A percentile compares a stretch with the other conserved stretches of the same genome.
Evolutionary conservation across 2,113 vertebrate species (phyloP).

Genomic region (Microcebus jonahi): DNA sequence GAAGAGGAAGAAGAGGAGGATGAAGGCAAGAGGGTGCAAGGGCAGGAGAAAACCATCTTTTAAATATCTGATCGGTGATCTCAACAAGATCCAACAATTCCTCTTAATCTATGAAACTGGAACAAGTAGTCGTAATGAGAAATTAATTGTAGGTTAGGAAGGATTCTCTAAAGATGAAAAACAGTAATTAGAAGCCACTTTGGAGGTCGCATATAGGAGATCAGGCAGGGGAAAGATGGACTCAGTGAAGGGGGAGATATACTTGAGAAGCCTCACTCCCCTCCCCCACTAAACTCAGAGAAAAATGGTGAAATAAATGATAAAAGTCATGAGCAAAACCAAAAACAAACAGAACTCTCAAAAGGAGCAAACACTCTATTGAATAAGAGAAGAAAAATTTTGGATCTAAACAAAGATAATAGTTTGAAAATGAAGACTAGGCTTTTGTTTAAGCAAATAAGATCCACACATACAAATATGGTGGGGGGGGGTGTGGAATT

Average conservation of each 20-base stretch:
- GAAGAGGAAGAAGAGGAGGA: background rate
- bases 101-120: background rate
- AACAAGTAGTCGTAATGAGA: background rate
- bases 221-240: background rate
- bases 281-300: background rate
- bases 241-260: background rate
- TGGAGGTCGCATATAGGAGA: background rate
- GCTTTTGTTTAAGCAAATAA: background rate
- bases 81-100: background rate
- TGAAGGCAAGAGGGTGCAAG: background rate
- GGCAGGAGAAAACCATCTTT: background rate
- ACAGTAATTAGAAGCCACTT: background rate
- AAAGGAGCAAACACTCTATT: background rate
- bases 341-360: background rate
- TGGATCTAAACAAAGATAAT: background rate
- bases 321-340: background rate
- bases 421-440: background rate
- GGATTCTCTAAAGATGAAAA: background rate
- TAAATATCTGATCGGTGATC: background rate
- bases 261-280: background rate
- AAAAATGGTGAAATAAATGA: background rate
- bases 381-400: background rate
- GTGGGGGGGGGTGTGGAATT: background rate
- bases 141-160: background rate
- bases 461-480: background rate